These are phyloP conservation scores for Chrysoperla carnea DNA, from an alignment of 1,140 invertebrate species.

Conservation along the genomic window DNA sequence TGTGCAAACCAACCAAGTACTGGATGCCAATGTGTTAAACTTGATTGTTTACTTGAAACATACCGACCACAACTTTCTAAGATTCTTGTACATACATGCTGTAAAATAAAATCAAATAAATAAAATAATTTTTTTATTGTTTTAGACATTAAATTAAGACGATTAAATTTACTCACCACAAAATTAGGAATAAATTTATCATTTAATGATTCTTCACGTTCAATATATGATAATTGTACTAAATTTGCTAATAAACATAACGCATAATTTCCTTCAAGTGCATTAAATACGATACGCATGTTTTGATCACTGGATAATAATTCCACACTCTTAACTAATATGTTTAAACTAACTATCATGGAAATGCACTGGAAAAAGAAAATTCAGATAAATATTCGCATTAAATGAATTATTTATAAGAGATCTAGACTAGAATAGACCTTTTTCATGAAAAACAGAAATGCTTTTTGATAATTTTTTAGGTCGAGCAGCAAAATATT, in stretches of 20 bases:
- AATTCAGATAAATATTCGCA: slow-evolving; percentile 2
- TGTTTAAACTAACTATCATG: slow-evolving; percentile 39
- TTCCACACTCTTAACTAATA: slow-evolving; percentile 56
- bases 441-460: no score
- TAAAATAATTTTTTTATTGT: no score
- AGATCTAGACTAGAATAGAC: no score
- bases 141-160: background rate
- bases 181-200: slow-evolving; percentile 49
- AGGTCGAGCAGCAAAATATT: no score
- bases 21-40: slow-evolving; percentile 92
- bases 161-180: slow-evolving; percentile 31
- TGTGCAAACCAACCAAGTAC: slow-evolving; percentile 94
- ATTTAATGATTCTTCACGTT: slow-evolving; percentile 38
- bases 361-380: slow-evolving; percentile 39
- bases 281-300: slow-evolving; percentile 68
- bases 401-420: slow-evolving; percentile 3
- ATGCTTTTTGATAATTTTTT: no score
- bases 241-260: slow-evolving; percentile 67
- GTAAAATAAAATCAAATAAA: slow-evolving; percentile 9
- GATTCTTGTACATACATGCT: slow-evolving; percentile 64
- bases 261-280: slow-evolving; percentile 74
- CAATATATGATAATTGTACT: slow-evolving; percentile 55
- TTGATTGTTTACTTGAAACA: slow-evolving; percentile 69
- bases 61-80: slow-evolving; percentile 73
- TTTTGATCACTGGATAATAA: slow-evolving; percentile 66